Evolutionary conservation across 2,888 invertebrate genomes (phyloP), one percentile per base, ranked within the genome.

Genomic region (Mythimna impura): DNA sequence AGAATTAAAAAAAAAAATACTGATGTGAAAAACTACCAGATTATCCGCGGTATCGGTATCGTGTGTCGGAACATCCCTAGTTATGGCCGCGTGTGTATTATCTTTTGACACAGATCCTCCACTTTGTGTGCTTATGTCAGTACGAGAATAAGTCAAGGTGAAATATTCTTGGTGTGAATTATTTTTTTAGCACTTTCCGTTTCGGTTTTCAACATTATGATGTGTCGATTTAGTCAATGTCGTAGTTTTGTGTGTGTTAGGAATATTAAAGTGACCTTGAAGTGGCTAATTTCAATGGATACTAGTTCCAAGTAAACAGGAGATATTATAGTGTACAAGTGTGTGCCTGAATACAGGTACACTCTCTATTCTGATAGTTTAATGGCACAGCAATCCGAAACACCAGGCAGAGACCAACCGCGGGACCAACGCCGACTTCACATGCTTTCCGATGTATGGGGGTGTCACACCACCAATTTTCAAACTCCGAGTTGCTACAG

Each of bases 101-200:
- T 81, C 78, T 74, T 73, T 66, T 77, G 73, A 76, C 79, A 78
- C 73, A 71, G 61, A 79, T 81, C 67, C 76, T 69, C 61, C 71
- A 75, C 71, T 66, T 74, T 70, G 69, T 81, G 76, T 79, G 72
- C 73, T 81, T 76, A 82, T 71, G 80, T 72, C 82, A 84, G 63
- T 78, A 52, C n/a, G 47, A 69, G 67, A 66, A 71, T 71, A 80
- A 78, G 77, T 76, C 79, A 79, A 85, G 81, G 77, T 83, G 68
- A 80, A 71, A 55, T 70, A 67, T 63, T 73, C 60, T 73, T 57
- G 57, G 43, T 40, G 25, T 22, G 12, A 69, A 60, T 40, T 52
- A 22, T 47, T 69, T 43, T 66, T 71, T 72, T 71, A 43, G 50
- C 54, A 57, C 63, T 61, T 54, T 55, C 14, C 12, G 54, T 76